These are phyloP conservation scores for Sicus ferrugineus DNA, from an alignment of 2,888 invertebrate genomes.

Conservation along the genomic window DNA sequence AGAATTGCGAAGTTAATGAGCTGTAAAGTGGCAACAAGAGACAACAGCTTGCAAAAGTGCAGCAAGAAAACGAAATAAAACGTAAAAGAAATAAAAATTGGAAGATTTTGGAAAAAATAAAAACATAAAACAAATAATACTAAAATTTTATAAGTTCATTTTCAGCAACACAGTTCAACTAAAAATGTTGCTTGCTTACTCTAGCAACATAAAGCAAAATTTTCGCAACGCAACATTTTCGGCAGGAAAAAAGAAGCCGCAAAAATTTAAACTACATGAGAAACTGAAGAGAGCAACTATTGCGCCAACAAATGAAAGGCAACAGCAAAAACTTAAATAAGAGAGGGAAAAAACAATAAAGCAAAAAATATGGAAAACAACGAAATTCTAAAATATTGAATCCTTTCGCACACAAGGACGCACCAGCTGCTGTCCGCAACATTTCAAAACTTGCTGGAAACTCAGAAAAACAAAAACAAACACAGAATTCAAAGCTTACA, in stretches of 20 bases:
- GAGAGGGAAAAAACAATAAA: neutral
- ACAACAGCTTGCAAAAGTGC: neutral
- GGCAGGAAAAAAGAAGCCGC: too few relatives aligned
- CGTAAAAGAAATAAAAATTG: neutral
- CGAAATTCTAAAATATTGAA: slow-evolving; percentile 14
- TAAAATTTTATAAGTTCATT: neutral
- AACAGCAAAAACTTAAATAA: neutral
- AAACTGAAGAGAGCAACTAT: too few relatives aligned
- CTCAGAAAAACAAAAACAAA: slow-evolving; percentile 12
- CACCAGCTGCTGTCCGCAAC: slow-evolving; percentile 21
- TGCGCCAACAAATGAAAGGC: neutral
- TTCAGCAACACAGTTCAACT: too few relatives aligned
- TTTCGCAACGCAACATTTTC: too few relatives aligned
- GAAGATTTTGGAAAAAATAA: too few relatives aligned
- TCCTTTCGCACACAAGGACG: neutral
- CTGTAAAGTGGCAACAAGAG: slow-evolving; percentile 25
- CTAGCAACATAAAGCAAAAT: too few relatives aligned
- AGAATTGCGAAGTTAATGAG: slow-evolving; percentile 24
- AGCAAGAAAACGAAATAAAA: neutral
- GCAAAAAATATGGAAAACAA: neutral
- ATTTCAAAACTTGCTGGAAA: slow-evolving; percentile 6
- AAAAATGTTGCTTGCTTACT: too few relatives aligned
- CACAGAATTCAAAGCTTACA: slow-evolving; percentile 18
- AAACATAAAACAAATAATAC: neutral
- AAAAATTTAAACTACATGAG: too few relatives aligned